A percentile compares a stretch with the other conserved stretches of the same genome.
phyloP scores from a whole-genome alignment of 1,140 invertebrate species.

The Drosophila jambulina region DNA sequence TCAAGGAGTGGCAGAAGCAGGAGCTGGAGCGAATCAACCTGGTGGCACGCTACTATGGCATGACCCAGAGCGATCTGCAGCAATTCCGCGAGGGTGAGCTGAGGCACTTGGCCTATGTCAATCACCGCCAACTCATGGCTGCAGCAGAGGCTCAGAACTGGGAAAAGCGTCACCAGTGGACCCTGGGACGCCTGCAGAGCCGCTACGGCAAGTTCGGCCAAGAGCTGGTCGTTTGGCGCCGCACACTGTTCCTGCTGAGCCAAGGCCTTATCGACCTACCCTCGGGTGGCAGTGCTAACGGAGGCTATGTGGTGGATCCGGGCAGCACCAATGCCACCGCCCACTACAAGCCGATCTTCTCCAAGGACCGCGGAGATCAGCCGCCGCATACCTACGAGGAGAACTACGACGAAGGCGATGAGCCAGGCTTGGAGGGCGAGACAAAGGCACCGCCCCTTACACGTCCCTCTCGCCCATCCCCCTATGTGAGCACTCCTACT shows the following conservation, averaged over 20 bases:
- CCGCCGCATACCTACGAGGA: conserved; percentile 77
- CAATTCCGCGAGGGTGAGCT: conserved; percentile 78
- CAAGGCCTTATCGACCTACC: conserved; percentile 73
- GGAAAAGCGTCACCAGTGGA: conserved; percentile 51
- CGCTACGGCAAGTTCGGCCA: conserved; percentile 55
- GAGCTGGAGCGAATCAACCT: conserved; percentile 67
- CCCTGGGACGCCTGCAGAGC: conserved; percentile 49
- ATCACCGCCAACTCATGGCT: conserved; percentile 59
- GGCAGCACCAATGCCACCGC: conserved; percentile 70
- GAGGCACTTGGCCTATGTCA: conserved; percentile 57
- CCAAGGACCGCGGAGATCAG: conserved; percentile 81
- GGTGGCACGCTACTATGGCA: conserved; percentile 69
- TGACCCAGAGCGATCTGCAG: conserved; percentile 69
- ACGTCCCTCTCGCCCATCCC: conserved; percentile 7
- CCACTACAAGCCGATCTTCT: conserved; percentile 58
- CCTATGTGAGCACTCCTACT: conserved; percentile 39
- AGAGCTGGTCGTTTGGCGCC: conserved; percentile 69
- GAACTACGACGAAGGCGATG: conserved; percentile 54
- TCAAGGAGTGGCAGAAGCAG: conserved; percentile 75
- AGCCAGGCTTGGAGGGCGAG: conserved; percentile 74
- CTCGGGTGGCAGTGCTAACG: conserved; percentile 21
- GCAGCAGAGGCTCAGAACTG: conserved; percentile 51
- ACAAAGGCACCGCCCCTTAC: conserved; percentile 18
- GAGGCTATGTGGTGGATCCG: conserved; percentile 52
- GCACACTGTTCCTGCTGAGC: conserved; percentile 65